phyloP scores from a whole-genome alignment of 35 echinoderm and acorn worm species.

The Heliocidaris erythrogramma region DNA sequence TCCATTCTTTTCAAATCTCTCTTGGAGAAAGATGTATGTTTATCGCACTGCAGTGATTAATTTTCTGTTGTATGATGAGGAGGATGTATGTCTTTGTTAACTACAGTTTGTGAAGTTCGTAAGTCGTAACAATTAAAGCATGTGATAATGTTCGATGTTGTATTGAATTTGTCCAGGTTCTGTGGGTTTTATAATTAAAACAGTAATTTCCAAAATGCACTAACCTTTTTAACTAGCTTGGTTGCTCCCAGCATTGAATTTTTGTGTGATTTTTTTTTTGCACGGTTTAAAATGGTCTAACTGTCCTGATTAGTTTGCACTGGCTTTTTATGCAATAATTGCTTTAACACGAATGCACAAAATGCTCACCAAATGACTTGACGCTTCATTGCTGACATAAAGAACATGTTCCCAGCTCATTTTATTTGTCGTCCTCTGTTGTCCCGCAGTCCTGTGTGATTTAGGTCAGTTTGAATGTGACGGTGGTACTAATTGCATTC shows the following conservation, averaged over 20 bases:
- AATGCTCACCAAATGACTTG: neutral
- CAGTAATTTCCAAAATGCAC: neutral
- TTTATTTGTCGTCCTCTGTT: conserved; percentile 21
- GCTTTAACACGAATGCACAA: neutral
- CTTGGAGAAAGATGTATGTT: too few relatives aligned
- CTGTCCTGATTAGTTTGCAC: neutral
- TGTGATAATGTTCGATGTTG: too few relatives aligned
- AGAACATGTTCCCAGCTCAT: neutral
- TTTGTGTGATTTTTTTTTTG: neutral
- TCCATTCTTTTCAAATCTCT: too few relatives aligned
- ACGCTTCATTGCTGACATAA: neutral
- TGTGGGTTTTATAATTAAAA: neutral
- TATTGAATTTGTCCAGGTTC: neutral
- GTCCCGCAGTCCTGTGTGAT: conserved; percentile 35
- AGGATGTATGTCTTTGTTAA: neutral
- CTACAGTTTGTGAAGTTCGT: neutral
- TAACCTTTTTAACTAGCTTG: neutral
- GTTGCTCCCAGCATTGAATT: neutral
- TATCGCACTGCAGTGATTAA: too few relatives aligned
- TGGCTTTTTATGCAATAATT: neutral
- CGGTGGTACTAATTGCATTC: conserved; percentile 29
- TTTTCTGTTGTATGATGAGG: neutral
- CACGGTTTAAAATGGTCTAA: too few relatives aligned
- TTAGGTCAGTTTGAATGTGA: conserved; percentile 39
- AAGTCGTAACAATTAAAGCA: neutral